phyloP scores from a whole-genome alignment of 2,888 invertebrate genomes.

The Pseudanteris insignis region DNA sequence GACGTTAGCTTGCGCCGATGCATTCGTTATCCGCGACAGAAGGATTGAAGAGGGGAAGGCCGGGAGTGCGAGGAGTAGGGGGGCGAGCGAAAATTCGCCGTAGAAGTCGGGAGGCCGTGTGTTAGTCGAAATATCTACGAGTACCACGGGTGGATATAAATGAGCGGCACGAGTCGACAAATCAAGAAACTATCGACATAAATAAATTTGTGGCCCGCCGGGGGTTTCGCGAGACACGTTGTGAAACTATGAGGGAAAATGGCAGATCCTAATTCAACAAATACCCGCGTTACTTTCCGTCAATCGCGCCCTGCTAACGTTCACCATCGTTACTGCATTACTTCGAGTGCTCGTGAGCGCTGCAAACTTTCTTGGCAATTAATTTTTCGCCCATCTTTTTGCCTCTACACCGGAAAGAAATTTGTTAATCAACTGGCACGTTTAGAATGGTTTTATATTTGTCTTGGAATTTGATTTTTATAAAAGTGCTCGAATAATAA shows the following conservation, averaged over 20 bases:
- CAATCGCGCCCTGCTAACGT: too few relatives aligned
- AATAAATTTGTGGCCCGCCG: slow-evolving; percentile 65
- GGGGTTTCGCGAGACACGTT: slow-evolving; percentile 57
- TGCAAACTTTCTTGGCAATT: too few relatives aligned
- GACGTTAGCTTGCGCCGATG: slow-evolving; percentile 33
- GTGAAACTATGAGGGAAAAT: slow-evolving; percentile 58
- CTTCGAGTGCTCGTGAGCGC: too few relatives aligned
- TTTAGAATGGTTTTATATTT: too few relatives aligned
- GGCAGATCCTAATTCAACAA: slow-evolving; percentile 63
- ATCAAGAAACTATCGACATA: slow-evolving; percentile 68
- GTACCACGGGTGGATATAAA: slow-evolving; percentile 63
- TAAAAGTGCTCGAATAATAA: too few relatives aligned
- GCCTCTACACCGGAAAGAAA: too few relatives aligned
- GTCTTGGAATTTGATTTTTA: too few relatives aligned
- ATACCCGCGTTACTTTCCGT: slow-evolving; percentile 56
- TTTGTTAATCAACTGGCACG: too few relatives aligned
- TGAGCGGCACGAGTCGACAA: slow-evolving; percentile 65
- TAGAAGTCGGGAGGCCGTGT: slow-evolving; percentile 42
- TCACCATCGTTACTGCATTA: too few relatives aligned
- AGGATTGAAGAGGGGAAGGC: slow-evolving; percentile 19
- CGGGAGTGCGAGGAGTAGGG: slow-evolving; percentile 6
- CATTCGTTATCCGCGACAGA: slow-evolving; percentile 41
- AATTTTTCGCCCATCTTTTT: too few relatives aligned
- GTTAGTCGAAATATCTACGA: slow-evolving; percentile 57
- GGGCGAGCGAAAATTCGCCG: slow-evolving; percentile 43